Conservation (phyloP, 2,888 invertebrate genomes). For the Odontocerum albicorne region DNA sequence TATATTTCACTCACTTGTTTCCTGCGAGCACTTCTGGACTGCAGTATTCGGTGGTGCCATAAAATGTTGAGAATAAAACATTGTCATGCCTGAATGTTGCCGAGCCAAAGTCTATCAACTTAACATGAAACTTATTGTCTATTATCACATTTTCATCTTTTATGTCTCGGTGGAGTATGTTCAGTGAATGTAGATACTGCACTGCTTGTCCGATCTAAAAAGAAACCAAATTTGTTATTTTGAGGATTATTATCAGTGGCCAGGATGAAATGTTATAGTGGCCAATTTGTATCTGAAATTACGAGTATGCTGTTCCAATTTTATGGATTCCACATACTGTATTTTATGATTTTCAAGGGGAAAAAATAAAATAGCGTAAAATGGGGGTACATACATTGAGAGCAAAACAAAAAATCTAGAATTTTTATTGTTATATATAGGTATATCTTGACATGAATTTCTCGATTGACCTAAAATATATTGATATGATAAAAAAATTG, state of each 20-base stretch:
- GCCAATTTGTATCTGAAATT: no score
- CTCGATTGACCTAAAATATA: no score
- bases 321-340: no score
- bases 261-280: background rate
- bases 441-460: no score
- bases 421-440: no score
- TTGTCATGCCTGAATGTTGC: constrained; percentile 68
- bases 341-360: no score
- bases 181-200: constrained; percentile 65
- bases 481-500: no score
- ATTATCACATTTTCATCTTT: constrained; percentile 79
- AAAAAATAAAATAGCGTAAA: no score
- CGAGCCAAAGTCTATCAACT: constrained; percentile 77
- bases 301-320: no score
- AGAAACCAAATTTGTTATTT: constrained; percentile 5
- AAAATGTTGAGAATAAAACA: constrained; percentile 70
- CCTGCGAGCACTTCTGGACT: constrained; percentile 74
- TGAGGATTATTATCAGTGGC: background rate
- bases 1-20: constrained; percentile 65
- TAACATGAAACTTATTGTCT: constrained; percentile 69
- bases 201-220: constrained; percentile 69
- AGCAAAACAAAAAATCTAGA: no score
- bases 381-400: no score
- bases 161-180: constrained; percentile 72
- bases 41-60: constrained; percentile 76